Evolutionary conservation across 2,888 invertebrate species (phyloP).

Genomic region (Laspeyria flexula): DNA sequence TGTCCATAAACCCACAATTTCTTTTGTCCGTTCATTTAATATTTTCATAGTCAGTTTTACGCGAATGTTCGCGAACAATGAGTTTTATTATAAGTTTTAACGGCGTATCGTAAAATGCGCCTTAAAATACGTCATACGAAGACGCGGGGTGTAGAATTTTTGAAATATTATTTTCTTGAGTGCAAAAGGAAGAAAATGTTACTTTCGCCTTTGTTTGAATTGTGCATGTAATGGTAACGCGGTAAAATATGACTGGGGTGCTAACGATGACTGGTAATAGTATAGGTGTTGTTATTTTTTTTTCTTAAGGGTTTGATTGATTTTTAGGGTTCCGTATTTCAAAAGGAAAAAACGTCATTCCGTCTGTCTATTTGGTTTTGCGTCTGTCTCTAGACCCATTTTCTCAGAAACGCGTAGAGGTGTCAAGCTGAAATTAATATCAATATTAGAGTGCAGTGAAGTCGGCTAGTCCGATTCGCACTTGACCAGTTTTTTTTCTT

Average conservation of each 20-base stretch:
- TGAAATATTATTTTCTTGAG: slow-evolving; percentile 3
- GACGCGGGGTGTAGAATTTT: slow-evolving; percentile 8
- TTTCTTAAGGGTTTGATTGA: too few relatives aligned
- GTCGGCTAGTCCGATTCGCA: too few relatives aligned
- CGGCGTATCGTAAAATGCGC: slow-evolving; percentile 29
- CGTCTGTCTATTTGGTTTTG: too few relatives aligned
- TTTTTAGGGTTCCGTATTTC: too few relatives aligned
- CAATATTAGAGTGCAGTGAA: too few relatives aligned
- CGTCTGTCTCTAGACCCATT: too few relatives aligned
- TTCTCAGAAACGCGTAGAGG: too few relatives aligned
- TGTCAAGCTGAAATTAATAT: too few relatives aligned
- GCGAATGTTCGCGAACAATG: slow-evolving; percentile 43
- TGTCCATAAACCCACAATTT: slow-evolving; percentile 29
- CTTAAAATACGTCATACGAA: slow-evolving; percentile 10
- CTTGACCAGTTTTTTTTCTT: too few relatives aligned
- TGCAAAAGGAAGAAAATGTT: not conserved
- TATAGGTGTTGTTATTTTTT: too few relatives aligned
- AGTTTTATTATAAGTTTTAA: slow-evolving; percentile 33
- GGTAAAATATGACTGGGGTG: too few relatives aligned
- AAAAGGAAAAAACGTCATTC: too few relatives aligned
- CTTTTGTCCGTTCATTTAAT: slow-evolving; percentile 43
- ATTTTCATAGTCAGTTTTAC: slow-evolving; percentile 41
- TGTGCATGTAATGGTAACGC: not conserved
- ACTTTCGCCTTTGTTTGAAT: not conserved
- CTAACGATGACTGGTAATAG: not conserved